A percentile compares a stretch with the other conserved stretches of the same genome.
These are phyloP conservation scores for Glaucopsyche alexis DNA, from an alignment of 2,888 invertebrate species.

Conservation along the genomic window DNA sequence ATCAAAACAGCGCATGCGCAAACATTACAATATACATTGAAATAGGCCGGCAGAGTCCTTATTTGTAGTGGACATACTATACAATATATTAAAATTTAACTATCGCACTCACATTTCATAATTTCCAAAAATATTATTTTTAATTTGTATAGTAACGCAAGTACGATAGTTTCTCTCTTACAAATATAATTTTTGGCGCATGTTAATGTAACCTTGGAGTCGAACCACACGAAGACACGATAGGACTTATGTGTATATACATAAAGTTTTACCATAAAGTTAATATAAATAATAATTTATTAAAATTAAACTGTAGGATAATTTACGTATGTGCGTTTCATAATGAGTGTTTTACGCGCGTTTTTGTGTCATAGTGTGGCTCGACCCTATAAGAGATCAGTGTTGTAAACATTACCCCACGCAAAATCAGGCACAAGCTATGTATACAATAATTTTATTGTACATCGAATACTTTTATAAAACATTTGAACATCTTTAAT, in stretches of 20 bases:
- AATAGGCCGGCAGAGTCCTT: constrained; percentile 28
- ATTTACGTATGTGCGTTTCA: background rate
- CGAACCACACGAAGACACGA: constrained; percentile 3
- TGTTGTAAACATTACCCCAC: constrained; percentile 45
- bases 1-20: constrained; percentile 17
- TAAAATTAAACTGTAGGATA: background rate
- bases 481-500: constrained; percentile 68
- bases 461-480: constrained; percentile 46
- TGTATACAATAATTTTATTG: constrained; percentile 48
- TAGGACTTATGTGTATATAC: background rate
- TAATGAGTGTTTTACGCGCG: background rate
- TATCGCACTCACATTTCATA: constrained; percentile 4
- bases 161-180: constrained; percentile 13
- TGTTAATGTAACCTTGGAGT: background rate
- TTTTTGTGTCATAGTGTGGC: constrained; percentile 46
- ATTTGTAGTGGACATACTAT: background rate
- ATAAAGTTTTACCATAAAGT: background rate
- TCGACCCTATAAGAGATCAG: constrained; percentile 32
- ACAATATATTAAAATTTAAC: background rate
- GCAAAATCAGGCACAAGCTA: constrained; percentile 60
- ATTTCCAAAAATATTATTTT: constrained; percentile 13
- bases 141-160: background rate
- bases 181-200: constrained; percentile 20
- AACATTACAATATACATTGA: constrained; percentile 10
- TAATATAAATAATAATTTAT: constrained; percentile 1